Percentiles rank a stretch among this genome's conserved stretches.
Conservation (phyloP, 2,888 invertebrate genomes). For the Hydroisotoma schaefferi region DNA sequence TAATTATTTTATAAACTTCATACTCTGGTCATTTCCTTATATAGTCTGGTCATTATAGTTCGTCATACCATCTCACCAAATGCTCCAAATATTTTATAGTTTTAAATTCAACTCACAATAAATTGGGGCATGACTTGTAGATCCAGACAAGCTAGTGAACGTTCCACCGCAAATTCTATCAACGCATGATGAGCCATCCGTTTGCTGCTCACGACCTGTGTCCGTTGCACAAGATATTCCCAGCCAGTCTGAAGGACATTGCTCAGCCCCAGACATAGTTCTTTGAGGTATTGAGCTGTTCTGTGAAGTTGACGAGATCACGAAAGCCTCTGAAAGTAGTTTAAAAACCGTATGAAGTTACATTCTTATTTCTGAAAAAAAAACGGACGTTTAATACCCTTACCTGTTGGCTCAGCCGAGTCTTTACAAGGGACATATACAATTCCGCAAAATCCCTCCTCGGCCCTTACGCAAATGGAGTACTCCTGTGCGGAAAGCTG, state of each 20-base stretch:
- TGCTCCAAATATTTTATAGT: too few relatives aligned
- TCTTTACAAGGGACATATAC: constrained; percentile 48
- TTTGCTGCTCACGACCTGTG: constrained; percentile 44
- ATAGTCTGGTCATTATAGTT: too few relatives aligned
- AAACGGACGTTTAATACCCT: background rate
- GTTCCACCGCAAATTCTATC: constrained; percentile 48
- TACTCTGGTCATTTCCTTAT: too few relatives aligned
- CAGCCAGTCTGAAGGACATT: constrained; percentile 48
- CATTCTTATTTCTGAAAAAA: background rate
- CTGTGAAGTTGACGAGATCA: constrained; percentile 45
- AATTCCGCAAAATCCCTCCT: constrained; percentile 48
- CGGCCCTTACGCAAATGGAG: constrained; percentile 47
- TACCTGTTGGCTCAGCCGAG: constrained; percentile 38
- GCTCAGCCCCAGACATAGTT: constrained; percentile 46
- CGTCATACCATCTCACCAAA: too few relatives aligned
- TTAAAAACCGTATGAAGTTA: background rate
- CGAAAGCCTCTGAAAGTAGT: constrained; percentile 39
- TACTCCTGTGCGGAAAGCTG: constrained; percentile 49
- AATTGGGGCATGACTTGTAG: constrained; percentile 65
- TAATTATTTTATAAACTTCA: background rate
- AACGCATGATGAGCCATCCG: constrained; percentile 43
- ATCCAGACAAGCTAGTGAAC: constrained; percentile 50
- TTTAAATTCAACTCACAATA: constrained; percentile 61
- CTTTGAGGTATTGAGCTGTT: constrained; percentile 38
- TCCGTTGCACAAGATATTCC: constrained; percentile 48